Evolutionary conservation across 1,140 invertebrate species (phyloP).

Genomic region (Pseudoatta argentina): DNA sequence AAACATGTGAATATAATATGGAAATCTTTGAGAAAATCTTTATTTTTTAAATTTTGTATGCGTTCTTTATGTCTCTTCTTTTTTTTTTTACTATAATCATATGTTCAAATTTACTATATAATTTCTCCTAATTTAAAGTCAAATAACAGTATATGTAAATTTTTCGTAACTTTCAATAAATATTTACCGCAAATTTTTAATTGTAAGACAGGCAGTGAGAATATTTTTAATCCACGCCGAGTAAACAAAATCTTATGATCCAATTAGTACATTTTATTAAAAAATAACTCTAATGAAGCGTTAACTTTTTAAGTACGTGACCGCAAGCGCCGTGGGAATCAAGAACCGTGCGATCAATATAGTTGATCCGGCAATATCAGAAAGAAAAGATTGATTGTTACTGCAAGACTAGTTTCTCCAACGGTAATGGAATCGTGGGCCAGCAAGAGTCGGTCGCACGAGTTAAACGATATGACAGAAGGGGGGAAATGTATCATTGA

Average conservation of each 20-base stretch:
- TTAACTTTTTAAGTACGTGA: not conserved
- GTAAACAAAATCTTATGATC: not conserved
- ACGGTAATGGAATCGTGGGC: constrained; percentile 79
- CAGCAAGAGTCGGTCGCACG: constrained; percentile 73
- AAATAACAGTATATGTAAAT: not conserved
- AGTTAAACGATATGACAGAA: constrained; percentile 75
- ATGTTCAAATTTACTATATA: not conserved
- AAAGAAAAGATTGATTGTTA: constrained; percentile 37
- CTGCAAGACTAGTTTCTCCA: constrained; percentile 70
- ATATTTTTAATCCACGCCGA: not conserved
- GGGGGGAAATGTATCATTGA: constrained; percentile 49
- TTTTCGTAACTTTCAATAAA: not conserved
- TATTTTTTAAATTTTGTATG: not conserved
- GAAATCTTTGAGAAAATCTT: not conserved
- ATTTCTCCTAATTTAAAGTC: not conserved
- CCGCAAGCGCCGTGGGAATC: not conserved
- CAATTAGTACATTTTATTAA: constrained; percentile 4
- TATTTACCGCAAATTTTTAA: not conserved
- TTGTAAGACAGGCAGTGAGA: not conserved
- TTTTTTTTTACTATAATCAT: not conserved
- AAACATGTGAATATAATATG: not conserved
- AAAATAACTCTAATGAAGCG: constrained; percentile 10
- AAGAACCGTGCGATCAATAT: not conserved
- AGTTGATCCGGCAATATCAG: not conserved
- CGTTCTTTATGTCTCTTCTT: not conserved